These are phyloP conservation scores for Steromphala cineraria DNA, from an alignment of 2,888 invertebrate species.

Conservation along the genomic window DNA sequence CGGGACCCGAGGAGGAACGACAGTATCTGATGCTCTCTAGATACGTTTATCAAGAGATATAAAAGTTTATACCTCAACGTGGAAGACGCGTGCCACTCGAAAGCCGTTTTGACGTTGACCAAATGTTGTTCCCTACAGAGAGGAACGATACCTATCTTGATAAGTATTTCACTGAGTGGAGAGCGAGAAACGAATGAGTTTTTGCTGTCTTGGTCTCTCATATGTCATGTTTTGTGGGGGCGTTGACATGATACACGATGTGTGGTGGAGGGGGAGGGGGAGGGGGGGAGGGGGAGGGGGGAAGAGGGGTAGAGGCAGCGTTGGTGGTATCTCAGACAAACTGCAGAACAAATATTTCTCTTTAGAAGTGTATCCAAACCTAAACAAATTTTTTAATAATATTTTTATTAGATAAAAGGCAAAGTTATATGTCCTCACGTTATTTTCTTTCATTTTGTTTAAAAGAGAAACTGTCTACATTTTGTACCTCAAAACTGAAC, in stretches of 20 bases:
- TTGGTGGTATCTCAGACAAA: not conserved
- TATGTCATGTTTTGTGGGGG: slow-evolving; percentile 4
- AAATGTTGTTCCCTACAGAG: slow-evolving; percentile 1
- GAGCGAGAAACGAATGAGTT: not conserved
- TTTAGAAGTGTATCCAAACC: too few relatives aligned
- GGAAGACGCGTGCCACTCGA: not conserved
- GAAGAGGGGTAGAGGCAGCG: not conserved
- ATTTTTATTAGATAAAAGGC: too few relatives aligned
- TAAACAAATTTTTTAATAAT: too few relatives aligned
- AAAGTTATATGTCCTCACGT: too few relatives aligned
- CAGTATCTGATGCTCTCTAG: slow-evolving; percentile 15
- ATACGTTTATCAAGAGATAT: slow-evolving; percentile 24
- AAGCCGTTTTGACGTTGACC: slow-evolving; percentile 6
- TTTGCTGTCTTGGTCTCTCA: not conserved
- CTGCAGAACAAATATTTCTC: too few relatives aligned
- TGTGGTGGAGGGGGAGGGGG: not conserved
- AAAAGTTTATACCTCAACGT: slow-evolving; percentile 16
- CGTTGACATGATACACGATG: not conserved
- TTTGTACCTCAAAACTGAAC: too few relatives aligned
- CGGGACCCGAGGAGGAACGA: not conserved
- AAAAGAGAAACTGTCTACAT: too few relatives aligned
- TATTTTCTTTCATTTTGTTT: too few relatives aligned
- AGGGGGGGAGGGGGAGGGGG: not conserved
- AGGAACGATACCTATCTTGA: not conserved
- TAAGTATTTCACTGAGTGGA: slow-evolving; percentile 11